Conservation (phyloP, 2,797 vertebrate genomes). For the Epinephelus awoara region DNA sequence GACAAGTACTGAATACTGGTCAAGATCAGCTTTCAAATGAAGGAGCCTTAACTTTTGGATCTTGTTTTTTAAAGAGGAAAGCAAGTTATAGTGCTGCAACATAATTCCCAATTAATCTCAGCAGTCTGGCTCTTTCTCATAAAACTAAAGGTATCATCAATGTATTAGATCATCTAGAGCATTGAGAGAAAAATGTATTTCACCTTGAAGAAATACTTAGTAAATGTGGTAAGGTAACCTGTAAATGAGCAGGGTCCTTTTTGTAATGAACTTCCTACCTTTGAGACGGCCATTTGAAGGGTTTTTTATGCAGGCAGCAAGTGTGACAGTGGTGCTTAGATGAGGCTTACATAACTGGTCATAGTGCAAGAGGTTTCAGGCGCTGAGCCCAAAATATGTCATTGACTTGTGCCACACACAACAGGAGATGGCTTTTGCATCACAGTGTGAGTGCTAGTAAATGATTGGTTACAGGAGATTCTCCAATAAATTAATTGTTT, state of each 20-base stretch:
- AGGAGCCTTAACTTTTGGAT: not conserved
- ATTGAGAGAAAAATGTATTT: constrained; percentile 60
- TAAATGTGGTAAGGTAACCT: constrained; percentile 59
- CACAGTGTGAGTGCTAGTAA: constrained; percentile 78
- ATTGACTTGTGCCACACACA: constrained; percentile 77
- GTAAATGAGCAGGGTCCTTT: constrained; percentile 39
- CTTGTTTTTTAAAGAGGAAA: constrained; percentile 19
- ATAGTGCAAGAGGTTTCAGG: constrained; percentile 71
- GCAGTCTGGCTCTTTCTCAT: constrained; percentile 47
- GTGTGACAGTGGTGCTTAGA: constrained; percentile 66
- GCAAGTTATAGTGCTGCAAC: constrained; percentile 31
- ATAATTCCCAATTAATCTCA: constrained; percentile 56
- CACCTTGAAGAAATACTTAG: constrained; percentile 64
- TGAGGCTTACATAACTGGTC: constrained; percentile 66
- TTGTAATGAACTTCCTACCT: constrained; percentile 58
- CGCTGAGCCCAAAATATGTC: constrained; percentile 76
- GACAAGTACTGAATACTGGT: not conserved
- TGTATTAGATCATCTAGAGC: constrained; percentile 25
- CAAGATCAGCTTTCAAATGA: not conserved
- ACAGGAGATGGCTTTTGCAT: constrained; percentile 80
- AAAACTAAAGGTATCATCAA: constrained; percentile 39
- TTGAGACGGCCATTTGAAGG: constrained; percentile 39
- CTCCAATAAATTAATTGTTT: constrained; percentile 91
- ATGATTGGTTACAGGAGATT: constrained; percentile 88
- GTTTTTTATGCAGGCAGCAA: constrained; percentile 48